Conservation (phyloP, 2,888 invertebrate genomes). For the Rotaria magnacalcarata region DNA sequence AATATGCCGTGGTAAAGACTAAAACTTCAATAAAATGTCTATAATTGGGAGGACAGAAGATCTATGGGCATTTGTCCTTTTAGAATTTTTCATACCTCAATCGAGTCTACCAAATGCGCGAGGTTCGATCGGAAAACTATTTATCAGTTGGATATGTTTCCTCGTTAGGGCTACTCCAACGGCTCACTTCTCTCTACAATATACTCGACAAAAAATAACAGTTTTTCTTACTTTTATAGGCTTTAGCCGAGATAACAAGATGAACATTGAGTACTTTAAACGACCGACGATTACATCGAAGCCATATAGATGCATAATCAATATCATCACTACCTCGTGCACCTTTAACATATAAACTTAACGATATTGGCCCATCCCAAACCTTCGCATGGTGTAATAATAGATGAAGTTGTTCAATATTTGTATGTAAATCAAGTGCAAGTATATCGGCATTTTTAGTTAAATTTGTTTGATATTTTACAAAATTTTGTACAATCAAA, state of each 20-base stretch:
- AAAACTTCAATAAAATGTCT: too few species aligned
- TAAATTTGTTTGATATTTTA: background rate
- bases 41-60: too few species aligned
- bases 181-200: too few species aligned
- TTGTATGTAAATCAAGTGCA: background rate
- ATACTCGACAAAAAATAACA: too few species aligned
- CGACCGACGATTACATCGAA: conserved; percentile 7
- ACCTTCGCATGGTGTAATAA: background rate
- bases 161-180: too few species aligned
- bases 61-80: too few species aligned
- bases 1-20: too few species aligned
- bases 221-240: conserved; percentile 4
- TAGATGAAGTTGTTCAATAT: conserved; percentile 2
- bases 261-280: background rate
- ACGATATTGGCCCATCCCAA: background rate
- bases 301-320: conserved; percentile 22
- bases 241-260: conserved; percentile 13
- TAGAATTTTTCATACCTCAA: too few species aligned
- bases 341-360: conserved; percentile 35
- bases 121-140: too few species aligned
- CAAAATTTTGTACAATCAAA: conserved; percentile 17
- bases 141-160: too few species aligned
- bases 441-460: background rate
- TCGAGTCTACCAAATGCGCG: too few species aligned
- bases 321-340: conserved; percentile 1